These are phyloP conservation scores for Teleopsis dalmanni DNA, from an alignment of 1,140 invertebrate genomes.

Conservation along the genomic window DNA sequence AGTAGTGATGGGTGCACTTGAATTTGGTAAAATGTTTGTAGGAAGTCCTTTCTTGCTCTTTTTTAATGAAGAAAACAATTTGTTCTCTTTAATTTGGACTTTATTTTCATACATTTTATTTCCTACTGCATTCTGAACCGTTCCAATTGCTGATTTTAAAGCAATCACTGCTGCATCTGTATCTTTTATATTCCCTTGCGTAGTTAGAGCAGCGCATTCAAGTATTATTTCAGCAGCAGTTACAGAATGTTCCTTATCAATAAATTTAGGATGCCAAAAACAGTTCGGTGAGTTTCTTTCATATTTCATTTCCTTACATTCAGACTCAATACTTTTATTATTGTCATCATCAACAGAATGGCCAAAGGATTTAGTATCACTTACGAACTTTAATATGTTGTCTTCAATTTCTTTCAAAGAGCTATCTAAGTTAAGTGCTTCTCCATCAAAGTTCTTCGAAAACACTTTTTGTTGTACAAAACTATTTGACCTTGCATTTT, in stretches of 20 bases:
- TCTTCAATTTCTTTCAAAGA: background rate
- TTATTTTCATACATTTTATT: no score
- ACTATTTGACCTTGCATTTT: no score
- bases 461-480: background rate
- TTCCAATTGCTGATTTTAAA: no score
- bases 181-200: constrained; percentile 5
- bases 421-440: background rate
- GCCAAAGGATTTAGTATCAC: no score
- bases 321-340: background rate
- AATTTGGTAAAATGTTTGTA: no score
- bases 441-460: no score
- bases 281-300: constrained; percentile 16
- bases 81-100: no score
- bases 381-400: background rate
- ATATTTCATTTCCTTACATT: background rate
- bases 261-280: constrained; percentile 27
- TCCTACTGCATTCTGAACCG: no score
- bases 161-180: background rate
- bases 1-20: no score
- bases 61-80: no score
- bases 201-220: constrained; percentile 25
- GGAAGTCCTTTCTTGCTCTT: no score
- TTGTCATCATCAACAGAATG: no score
- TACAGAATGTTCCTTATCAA: constrained; percentile 10
- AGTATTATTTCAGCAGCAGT: constrained; percentile 34